Conservation (phyloP, 2,888 invertebrate species). For the Eulithis testata region DNA sequence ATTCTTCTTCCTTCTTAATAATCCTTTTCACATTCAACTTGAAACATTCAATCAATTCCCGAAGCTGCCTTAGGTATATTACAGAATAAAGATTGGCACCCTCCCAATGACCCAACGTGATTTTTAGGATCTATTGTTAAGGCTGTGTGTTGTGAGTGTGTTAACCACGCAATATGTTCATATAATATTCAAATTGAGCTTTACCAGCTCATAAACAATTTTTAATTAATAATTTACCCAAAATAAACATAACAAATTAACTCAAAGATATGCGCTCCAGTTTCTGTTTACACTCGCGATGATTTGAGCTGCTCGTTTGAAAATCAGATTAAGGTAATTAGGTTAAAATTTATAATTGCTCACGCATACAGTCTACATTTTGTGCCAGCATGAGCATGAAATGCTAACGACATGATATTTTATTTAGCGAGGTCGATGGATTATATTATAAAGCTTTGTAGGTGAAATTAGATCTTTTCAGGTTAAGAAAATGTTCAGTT, state of each 20-base stretch:
- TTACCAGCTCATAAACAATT: not conserved
- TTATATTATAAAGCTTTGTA: slow-evolving; percentile 14
- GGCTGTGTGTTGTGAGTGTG: not conserved
- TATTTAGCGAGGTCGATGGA: slow-evolving; percentile 52
- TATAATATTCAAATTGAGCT: too few relatives aligned
- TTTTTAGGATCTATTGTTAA: not conserved
- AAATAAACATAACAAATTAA: slow-evolving; percentile 16
- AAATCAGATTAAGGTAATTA: slow-evolving; percentile 56
- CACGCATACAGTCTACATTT: slow-evolving; percentile 55
- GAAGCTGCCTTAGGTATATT: too few relatives aligned
- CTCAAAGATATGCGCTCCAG: slow-evolving; percentile 34
- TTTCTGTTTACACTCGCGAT: slow-evolving; percentile 42
- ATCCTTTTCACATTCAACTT: too few relatives aligned
- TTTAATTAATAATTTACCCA: not conserved
- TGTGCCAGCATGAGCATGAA: slow-evolving; percentile 59
- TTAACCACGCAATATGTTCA: too few relatives aligned
- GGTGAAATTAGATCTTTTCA: slow-evolving; percentile 19
- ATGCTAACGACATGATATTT: slow-evolving; percentile 63
- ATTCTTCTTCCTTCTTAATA: too few relatives aligned
- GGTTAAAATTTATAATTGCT: slow-evolving; percentile 60
- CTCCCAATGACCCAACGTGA: too few relatives aligned
- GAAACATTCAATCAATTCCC: too few relatives aligned
- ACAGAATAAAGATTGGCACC: too few relatives aligned
- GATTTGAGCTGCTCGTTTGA: slow-evolving; percentile 40
- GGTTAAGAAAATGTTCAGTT: not conserved